These are phyloP conservation scores for Corythornis cristatus DNA, from an alignment of 2,113 vertebrate genomes.

Conservation along the genomic window DNA sequence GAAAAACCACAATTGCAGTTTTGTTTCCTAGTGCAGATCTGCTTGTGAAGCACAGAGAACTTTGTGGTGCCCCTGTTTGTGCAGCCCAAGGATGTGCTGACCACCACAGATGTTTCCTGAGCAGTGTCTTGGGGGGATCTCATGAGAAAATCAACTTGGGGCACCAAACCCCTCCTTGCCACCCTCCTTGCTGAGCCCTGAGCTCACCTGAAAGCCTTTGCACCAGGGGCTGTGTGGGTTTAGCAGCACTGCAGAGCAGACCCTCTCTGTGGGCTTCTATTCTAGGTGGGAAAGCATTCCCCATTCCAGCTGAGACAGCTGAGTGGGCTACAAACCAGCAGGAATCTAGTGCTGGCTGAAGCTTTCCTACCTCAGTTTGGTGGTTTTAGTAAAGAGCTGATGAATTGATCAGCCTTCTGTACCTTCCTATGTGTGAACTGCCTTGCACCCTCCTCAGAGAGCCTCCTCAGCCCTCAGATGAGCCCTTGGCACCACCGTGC, in stretches of 20 bases:
- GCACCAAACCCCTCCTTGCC: not conserved
- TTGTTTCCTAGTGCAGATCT: not conserved
- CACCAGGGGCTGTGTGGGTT: not conserved
- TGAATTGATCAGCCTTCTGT: not conserved
- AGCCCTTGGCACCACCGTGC: not conserved
- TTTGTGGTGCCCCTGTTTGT: not conserved
- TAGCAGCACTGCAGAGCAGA: too few relatives aligned
- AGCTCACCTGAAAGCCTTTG: not conserved
- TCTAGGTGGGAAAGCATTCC: too few relatives aligned
- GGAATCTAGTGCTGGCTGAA: not conserved
- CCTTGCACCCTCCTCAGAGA: too few relatives aligned
- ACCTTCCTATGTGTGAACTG: too few relatives aligned
- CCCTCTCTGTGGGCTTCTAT: too few relatives aligned
- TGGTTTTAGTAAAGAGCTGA: not conserved
- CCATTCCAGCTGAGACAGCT: too few relatives aligned
- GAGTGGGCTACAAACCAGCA: not conserved
- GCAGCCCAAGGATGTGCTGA: not conserved
- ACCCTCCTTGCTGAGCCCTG: not conserved
- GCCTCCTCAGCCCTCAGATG: not conserved
- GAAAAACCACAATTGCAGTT: not conserved
- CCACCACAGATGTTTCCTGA: not conserved
- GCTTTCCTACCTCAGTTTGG: not conserved
- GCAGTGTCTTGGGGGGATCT: too few relatives aligned
- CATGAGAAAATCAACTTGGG: not conserved
- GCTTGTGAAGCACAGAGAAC: not conserved